Percentiles rank a stretch among this genome's conserved stretches.
phyloP scores from a whole-genome alignment of 1,140 invertebrate genomes.

The Pogonognathellus flavescens region DNA sequence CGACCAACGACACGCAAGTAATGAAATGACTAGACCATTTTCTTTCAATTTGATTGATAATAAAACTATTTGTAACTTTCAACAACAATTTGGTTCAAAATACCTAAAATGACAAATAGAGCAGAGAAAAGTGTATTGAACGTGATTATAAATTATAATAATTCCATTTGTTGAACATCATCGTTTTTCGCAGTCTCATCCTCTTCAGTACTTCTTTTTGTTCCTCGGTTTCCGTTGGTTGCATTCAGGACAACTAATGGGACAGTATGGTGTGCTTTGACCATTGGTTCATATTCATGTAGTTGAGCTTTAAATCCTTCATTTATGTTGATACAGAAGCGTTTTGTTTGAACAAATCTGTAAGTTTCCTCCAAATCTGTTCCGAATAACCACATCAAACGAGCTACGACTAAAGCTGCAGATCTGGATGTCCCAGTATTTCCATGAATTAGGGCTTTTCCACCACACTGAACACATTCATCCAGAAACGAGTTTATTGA shows the following conservation, averaged over 20 bases:
- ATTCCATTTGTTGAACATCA: not conserved
- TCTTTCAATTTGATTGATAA: not conserved
- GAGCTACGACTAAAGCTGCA: constrained; percentile 79
- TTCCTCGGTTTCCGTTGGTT: not conserved
- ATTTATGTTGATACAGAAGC: constrained; percentile 81
- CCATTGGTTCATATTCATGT: constrained; percentile 77
- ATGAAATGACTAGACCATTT: constrained; percentile 1
- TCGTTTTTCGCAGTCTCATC: not conserved
- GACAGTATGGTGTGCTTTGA: constrained; percentile 66
- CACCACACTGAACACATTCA: constrained; percentile 74
- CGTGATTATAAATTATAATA: not conserved
- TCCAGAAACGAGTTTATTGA: constrained; percentile 74
- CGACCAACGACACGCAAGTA: not conserved
- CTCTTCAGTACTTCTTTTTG: constrained; percentile 9
- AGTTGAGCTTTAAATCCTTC: constrained; percentile 79
- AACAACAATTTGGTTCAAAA: constrained; percentile 8
- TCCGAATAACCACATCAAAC: constrained; percentile 79
- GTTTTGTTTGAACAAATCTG: constrained; percentile 75
- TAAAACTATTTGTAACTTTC: constrained; percentile 3
- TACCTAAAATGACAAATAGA: constrained; percentile 1
- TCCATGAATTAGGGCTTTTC: constrained; percentile 79
- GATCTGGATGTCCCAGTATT: constrained; percentile 82
- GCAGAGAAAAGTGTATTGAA: not conserved
- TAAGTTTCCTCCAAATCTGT: constrained; percentile 71
- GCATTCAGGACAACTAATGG: not conserved